These are phyloP conservation scores for Dermochelys coriacea DNA, from an alignment of 2,797 vertebrate genomes.

Conservation along the genomic window DNA sequence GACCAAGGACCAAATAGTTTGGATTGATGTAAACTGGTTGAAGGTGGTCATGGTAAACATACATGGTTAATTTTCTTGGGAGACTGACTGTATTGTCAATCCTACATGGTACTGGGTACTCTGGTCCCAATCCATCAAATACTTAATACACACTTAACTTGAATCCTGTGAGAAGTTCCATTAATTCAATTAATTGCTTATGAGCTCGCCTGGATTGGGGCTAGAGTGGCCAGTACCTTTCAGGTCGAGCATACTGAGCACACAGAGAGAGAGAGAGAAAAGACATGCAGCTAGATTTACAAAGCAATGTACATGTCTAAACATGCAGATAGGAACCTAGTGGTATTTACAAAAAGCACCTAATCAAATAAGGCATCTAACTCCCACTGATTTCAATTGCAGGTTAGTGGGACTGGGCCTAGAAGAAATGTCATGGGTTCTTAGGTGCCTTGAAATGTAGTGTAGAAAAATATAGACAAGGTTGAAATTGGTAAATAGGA, in stretches of 20 bases:
- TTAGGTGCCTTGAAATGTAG: not conserved
- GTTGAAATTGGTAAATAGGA: not conserved
- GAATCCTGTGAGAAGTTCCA: not conserved
- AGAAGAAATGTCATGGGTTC: not conserved
- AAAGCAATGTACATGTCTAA: not conserved
- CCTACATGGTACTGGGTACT: not conserved
- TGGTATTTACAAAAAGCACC: constrained; percentile 13
- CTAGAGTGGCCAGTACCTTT: not conserved
- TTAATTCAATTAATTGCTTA: not conserved
- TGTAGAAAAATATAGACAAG: not conserved
- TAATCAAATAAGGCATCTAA: not conserved
- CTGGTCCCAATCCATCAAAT: not conserved
- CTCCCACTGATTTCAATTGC: constrained; percentile 5
- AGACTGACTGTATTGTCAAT: not conserved
- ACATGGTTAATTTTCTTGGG: not conserved
- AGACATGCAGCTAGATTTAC: not conserved
- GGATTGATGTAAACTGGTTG: not conserved
- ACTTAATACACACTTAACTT: not conserved
- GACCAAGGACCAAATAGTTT: not conserved
- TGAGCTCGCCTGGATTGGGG: not conserved
- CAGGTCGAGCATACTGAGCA: not conserved
- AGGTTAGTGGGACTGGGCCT: not conserved
- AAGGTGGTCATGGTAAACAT: not conserved
- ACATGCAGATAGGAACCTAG: constrained; percentile 5
- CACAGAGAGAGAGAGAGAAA: not conserved